A percentile compares a stretch with the other conserved stretches of the same genome.
These are phyloP conservation scores for Loris lydekkerianus DNA, from an alignment of 2,797 vertebrate species.

Conservation along the genomic window DNA sequence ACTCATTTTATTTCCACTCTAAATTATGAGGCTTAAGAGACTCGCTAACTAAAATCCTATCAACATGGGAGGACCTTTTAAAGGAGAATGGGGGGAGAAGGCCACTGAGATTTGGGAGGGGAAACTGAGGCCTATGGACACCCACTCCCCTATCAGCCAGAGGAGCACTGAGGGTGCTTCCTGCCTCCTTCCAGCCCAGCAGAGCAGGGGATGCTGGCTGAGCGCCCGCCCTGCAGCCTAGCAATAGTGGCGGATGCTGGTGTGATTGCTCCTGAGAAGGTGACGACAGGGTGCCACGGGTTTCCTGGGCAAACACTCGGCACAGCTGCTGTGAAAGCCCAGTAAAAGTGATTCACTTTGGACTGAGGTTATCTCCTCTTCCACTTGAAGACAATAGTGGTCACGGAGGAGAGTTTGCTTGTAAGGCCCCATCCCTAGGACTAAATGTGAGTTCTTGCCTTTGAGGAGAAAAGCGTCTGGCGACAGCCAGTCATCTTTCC, in stretches of 20 bases:
- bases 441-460: background rate
- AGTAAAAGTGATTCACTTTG: background rate
- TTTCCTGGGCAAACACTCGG: background rate
- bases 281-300: accelerated
- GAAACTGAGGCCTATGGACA: background rate
- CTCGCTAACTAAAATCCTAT: background rate
- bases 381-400: background rate
- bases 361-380: background rate
- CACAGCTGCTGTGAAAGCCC: background rate
- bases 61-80: background rate
- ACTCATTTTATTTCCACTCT: background rate
- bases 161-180: background rate
- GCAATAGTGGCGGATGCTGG: accelerated
- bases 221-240: background rate
- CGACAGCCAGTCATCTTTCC: background rate
- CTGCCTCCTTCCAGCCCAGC: background rate
- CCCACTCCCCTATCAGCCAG: background rate
- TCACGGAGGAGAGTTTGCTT: background rate
- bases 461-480: background rate
- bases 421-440: background rate
- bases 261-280: background rate
- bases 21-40: accelerated
- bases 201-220: background rate
- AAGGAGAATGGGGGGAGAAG: background rate
- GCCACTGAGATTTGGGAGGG: background rate